Evolutionary conservation across 2,797 vertebrate species (phyloP), one percentile per base, ranked within the genome.

Genomic region (Coluber constrictor): DNA sequence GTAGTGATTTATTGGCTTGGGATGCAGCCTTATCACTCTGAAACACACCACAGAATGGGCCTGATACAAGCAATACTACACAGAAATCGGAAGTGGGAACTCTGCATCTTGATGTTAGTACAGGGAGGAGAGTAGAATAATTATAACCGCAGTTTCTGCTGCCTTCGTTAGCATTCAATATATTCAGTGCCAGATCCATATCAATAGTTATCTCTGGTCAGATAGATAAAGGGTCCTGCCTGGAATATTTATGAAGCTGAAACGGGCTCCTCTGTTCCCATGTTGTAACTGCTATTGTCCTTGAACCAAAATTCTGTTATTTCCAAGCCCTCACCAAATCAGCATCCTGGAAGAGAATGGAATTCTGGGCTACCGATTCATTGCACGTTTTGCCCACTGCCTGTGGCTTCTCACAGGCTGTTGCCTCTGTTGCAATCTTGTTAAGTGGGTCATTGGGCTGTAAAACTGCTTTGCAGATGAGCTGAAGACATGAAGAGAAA

Each of bases 391-490:
- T 97, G n/a, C 98, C 97, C 92, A 94, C 97, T 1, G 93, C 94
- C 90, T 94, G 93, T 4, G 94, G 47, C 74, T 56, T 86, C 15
- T 95, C 66, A 6, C 95, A 1, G 37, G 95, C 90, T 86, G 96
- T 74, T 59, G 92, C 70, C 13, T 95, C 59, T 5, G 83, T 9
- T 0, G 55, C 43, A 87, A 93, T 96, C 95, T 0, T 37, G n/a
- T 91, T 94, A 0, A 90, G 60, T 0, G 96, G 11, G 37, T 96
- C 95, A 61, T 94, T 96, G 3, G 97, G 98, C 94, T 98, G 96
- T 96, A 99, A 90, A 66, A 98, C 98, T 0, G 98, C 98, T 95
- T 98, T 97, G 97, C 98, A 99, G 95, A 99, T 87, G 0, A 98
- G 98, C 99, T 99, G 97, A 55, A 95, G 95, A 93, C 0, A 18